A percentile compares a stretch with the other conserved stretches of the same genome.
Evolutionary conservation across 2,113 vertebrate species (phyloP).

Genomic region (Ictidomys tridecemlineatus): DNA sequence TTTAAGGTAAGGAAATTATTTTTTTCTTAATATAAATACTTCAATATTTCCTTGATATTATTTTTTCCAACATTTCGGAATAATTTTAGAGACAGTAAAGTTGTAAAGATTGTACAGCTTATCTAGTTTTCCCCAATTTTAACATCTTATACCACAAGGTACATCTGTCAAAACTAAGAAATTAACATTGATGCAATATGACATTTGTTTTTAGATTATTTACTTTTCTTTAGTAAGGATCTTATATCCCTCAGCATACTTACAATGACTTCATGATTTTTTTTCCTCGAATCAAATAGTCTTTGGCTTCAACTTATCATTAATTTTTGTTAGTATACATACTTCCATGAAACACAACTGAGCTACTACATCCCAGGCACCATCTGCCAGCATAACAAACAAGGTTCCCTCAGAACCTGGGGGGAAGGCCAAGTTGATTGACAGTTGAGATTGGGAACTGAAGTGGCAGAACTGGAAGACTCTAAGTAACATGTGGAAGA

Average conservation of each 20-base stretch:
- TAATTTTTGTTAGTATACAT: neutral
- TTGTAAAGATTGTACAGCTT: neutral
- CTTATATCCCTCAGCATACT: neutral
- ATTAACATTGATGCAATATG: conserved; percentile 29
- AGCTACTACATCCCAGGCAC: neutral
- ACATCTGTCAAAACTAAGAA: conserved; percentile 48
- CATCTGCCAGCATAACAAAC: neutral
- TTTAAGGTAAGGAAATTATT: conserved; percentile 36
- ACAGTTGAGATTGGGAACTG: neutral
- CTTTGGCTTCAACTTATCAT: neutral
- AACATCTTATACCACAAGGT: neutral
- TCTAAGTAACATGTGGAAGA: neutral
- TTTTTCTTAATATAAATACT: neutral
- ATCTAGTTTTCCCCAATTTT: neutral
- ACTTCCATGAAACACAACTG: neutral
- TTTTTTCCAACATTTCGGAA: neutral
- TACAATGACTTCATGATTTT: neutral
- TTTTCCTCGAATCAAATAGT: neutral
- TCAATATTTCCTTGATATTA: neutral
- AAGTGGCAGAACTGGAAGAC: neutral
- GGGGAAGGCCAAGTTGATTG: too few species aligned
- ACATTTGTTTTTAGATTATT: conserved; percentile 4
- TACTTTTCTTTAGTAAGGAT: neutral
- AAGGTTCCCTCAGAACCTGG: neutral
- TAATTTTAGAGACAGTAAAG: neutral